Evolutionary conservation across 1,140 invertebrate species (phyloP), one percentile per base, ranked within the genome.

Genomic region (Diorhabda carinulata): DNA sequence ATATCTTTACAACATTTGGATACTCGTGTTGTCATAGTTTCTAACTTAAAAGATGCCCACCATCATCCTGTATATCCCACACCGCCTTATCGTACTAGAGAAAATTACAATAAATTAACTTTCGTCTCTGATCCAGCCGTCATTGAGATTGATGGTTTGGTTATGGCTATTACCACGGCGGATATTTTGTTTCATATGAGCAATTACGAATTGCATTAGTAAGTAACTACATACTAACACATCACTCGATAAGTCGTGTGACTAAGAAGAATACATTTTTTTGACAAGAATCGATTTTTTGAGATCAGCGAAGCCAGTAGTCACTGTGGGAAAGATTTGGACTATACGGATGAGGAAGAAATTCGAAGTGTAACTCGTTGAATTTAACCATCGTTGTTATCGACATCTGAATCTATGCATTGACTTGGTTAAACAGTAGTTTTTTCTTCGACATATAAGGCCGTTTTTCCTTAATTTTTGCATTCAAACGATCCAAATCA

Each of bases 11-110:
- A 74, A 68, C 62, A 71, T 70, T 84, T 84, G 58, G 81, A 82
- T 43, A 91, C 89, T 44, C 85, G 92, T 76, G 83, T 95, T 40
- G 83, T 94, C 5, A 77, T 97, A 43, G 86, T 94, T 44, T 84
- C 93, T 5, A 94, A 91, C 9, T 82, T 83, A 47, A 87, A 88
- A 78, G 95, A 97, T 77, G 86, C 87, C 0, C 90, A 93, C 80
- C 88, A 92, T 70, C 83, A 90, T 66, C 84, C 87, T 41, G 86
- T 96, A 0, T 97, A 91, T 82, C 95, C 95, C 3, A 94, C 93
- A 2, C 90, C 91, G 4, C 87, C 92, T 5, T 91, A 87, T 74
- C 70, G 80, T 69, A 77, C 82, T 2, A 78, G 81, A 25, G 83
- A 83, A 71, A 84, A 81, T 47, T 86, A 86, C 76, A 64, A 83